A percentile compares a stretch with the other conserved stretches of the same genome.
Conservation (phyloP, 2,888 invertebrate genomes). For the Hedychridium roseum region DNA sequence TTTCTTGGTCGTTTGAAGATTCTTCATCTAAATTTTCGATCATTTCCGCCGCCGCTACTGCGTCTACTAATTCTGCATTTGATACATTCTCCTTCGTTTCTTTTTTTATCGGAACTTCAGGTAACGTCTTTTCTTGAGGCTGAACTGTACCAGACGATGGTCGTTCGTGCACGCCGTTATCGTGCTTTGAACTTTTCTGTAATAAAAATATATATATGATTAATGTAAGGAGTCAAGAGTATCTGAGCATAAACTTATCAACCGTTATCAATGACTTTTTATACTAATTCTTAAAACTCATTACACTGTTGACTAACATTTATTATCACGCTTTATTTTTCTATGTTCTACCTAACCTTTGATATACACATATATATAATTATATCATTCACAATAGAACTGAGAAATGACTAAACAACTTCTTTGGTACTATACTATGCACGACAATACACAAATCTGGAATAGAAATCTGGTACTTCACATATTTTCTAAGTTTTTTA, state of each 20-base stretch:
- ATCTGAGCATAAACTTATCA: background rate
- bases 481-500: too few relatives aligned
- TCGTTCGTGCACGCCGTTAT: conserved; percentile 47
- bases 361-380: too few relatives aligned
- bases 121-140: conserved; percentile 34
- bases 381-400: too few relatives aligned
- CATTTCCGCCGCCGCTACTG: conserved; percentile 25
- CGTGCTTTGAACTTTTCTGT: conserved; percentile 55
- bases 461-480: too few relatives aligned
- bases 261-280: background rate
- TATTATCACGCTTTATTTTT: conserved; percentile 21
- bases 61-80: conserved; percentile 33
- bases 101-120: conserved; percentile 38
- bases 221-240: background rate
- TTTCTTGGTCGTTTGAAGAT: conserved; percentile 49
- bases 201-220: conserved; percentile 28
- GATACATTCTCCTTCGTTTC: conserved; percentile 38
- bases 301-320: conserved; percentile 1
- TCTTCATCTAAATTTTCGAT: conserved; percentile 48
- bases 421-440: too few relatives aligned
- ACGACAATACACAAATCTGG: too few relatives aligned
- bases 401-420: too few relatives aligned
- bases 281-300: conserved; percentile 11
- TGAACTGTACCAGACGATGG: conserved; percentile 27
- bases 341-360: too few relatives aligned